Evolutionary conservation across 2,888 invertebrate genomes (phyloP).

Genomic region (Nemoura dubitans): DNA sequence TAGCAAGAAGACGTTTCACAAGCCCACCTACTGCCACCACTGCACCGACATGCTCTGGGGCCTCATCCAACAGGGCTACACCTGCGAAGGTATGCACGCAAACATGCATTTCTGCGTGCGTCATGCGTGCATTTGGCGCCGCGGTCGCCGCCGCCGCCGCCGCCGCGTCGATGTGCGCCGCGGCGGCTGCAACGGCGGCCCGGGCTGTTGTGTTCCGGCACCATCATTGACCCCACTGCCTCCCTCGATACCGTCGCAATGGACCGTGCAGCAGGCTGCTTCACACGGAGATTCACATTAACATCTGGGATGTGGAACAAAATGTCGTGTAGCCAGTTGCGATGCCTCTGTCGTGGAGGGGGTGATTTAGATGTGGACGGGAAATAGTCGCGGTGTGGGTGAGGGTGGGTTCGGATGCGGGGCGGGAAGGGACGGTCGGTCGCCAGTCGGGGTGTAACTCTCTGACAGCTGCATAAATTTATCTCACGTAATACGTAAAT

Average conservation of each 20-base stretch:
- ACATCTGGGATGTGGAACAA: constrained; percentile 32
- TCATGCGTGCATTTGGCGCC: not conserved
- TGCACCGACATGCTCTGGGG: constrained; percentile 99
- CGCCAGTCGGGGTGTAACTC: not conserved
- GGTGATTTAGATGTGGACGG: not conserved
- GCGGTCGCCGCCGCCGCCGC: constrained; percentile 45
- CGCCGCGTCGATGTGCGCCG: constrained; percentile 37
- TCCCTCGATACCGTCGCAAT: constrained; percentile 33
- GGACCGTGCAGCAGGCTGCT: constrained; percentile 43
- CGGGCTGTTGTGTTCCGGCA: constrained; percentile 45
- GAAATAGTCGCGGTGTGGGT: not conserved
- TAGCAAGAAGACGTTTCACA: constrained; percentile 99
- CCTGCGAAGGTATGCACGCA: constrained; percentile 89
- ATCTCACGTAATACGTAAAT: constrained; percentile 21
- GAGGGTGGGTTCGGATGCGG: not conserved
- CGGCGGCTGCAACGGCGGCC: constrained; percentile 37
- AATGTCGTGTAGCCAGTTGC: not conserved
- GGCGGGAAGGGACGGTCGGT: not conserved
- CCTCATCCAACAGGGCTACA: constrained; percentile 98
- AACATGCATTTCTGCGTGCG: constrained; percentile 16
- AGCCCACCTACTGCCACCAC: constrained; percentile 99
- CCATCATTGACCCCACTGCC: constrained; percentile 43
- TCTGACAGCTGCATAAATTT: constrained; percentile 27
- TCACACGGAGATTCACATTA: constrained; percentile 26
- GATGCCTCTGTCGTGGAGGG: not conserved